Base-by-base conservation (phyloP, 2,797 vertebrate genomes). In the Chloroceryle amazona region DNA sequence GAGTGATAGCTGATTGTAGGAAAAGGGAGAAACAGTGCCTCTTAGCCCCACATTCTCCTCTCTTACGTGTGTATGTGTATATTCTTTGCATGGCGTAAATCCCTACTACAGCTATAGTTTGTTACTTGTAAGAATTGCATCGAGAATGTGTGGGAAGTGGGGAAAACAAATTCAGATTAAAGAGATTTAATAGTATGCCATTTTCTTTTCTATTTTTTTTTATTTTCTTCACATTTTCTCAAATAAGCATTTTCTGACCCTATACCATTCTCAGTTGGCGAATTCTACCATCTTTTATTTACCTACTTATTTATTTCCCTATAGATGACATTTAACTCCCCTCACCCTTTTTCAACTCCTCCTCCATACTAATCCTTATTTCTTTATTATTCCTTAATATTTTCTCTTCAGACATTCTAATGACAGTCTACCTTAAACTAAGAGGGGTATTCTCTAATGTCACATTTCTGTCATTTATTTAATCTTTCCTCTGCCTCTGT, bases 191-290 rank as follows among this genome's bases (percentile, higher is more conserved):
- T 29, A 63, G 4, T 5, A 31, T 17, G 18, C 0, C 4, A 26
- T 67, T 81, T 89, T 42, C 2, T 62, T 74, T 81, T 42, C 3
- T 60, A 18, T 42, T 90, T 67, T 3, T 55, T 88, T 88, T 72
- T 42, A 60, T 67, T 91, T 91, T 11, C 1, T 8, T 42, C 4
- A 44, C 0, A 11, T 52, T 81, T 89, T 81, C 33, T 49, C 61
- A 73, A 72, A 65, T 20, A 73, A 46, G 0, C 1, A 42, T 57
- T 81, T 72, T 71, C 17, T 41, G 10, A 61, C 7, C 6, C 8
- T n/a, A 28, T 35, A 19, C 5, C 3, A 11, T 72, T 75, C 47
- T 33, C 0, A 0, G 85, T 81, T 74, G 22, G 5, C 2, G 1
- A 76, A 62, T 81, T 81, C 20, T 67, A 37, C 6, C 0, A 0